Conservation (phyloP, 2,797 vertebrate genomes). For the Acrossocheilus fasciatus region DNA sequence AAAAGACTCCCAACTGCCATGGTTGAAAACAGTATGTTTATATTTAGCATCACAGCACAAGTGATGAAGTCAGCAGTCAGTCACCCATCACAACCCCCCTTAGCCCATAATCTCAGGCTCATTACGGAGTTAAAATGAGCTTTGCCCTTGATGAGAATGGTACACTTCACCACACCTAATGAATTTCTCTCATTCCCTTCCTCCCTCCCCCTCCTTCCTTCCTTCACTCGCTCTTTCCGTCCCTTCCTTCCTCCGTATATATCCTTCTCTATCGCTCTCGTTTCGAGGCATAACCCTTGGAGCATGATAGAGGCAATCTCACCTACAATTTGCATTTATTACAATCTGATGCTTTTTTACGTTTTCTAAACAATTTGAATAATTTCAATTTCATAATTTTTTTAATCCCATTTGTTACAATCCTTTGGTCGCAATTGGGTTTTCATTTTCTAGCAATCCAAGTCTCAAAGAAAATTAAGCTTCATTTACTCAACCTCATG, state of each 20-base stretch:
- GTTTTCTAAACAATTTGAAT: background rate
- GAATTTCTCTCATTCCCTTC: constrained; percentile 11
- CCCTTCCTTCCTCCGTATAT: background rate
- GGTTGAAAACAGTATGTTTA: background rate
- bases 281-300: constrained; percentile 3
- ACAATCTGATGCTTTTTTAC: background rate
- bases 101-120: constrained; percentile 47
- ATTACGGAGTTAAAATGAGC: constrained; percentile 50
- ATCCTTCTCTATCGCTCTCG: background rate
- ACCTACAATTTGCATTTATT: constrained; percentile 10
- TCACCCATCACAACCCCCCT: constrained; percentile 36
- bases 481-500: background rate
- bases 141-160: constrained; percentile 33
- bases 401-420: background rate
- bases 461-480: background rate
- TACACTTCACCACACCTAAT: constrained; percentile 46
- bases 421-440: background rate
- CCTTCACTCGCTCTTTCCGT: background rate
- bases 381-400: background rate
- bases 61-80: constrained; percentile 38
- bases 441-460: background rate
- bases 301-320: constrained; percentile 7
- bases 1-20: background rate
- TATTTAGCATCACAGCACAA: constrained; percentile 41
- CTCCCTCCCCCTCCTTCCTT: background rate